A percentile compares a stretch with the other conserved stretches of the same genome.
These are phyloP conservation scores for Drosophila kanekoi DNA, from an alignment of 2,888 invertebrate species.

Conservation along the genomic window DNA sequence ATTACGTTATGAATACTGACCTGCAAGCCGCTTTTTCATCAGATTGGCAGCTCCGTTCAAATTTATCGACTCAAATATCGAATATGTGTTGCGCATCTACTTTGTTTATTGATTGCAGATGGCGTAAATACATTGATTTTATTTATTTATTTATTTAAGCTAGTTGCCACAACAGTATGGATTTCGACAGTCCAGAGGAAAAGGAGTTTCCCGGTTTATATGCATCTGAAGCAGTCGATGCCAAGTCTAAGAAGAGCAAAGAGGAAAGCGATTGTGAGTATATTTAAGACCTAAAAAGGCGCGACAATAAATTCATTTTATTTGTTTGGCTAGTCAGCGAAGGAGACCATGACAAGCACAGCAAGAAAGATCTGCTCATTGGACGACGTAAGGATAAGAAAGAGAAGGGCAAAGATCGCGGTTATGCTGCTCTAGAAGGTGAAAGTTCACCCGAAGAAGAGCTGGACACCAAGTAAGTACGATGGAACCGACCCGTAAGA, in stretches of 20 bases:
- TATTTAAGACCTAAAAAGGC: constrained; percentile 11
- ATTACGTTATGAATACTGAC: not conserved
- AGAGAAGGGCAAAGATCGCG: constrained; percentile 92
- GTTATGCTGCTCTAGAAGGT: constrained; percentile 96
- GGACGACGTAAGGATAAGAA: constrained; percentile 94
- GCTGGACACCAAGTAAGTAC: constrained; percentile 90
- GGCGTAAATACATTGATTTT: constrained; percentile 48
- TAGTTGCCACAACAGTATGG: constrained; percentile 69
- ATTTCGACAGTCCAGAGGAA: constrained; percentile 91
- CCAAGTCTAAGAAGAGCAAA: constrained; percentile 85
- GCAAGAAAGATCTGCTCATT: constrained; percentile 91
- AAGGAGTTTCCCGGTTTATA: constrained; percentile 96
- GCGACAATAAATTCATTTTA: constrained; percentile 33
- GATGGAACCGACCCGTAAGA: not conserved
- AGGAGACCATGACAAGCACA: constrained; percentile 91
- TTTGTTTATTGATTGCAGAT: constrained; percentile 60
- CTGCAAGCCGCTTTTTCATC: not conserved
- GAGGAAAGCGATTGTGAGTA: constrained; percentile 93
- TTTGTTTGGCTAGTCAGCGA: constrained; percentile 89
- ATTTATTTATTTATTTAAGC: constrained; percentile 37
- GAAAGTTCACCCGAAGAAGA: constrained; percentile 95
- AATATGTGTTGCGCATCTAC: constrained; percentile 7
- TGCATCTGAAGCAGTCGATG: constrained; percentile 89
- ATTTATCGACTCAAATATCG: constrained; percentile 17
- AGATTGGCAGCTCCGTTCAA: constrained; percentile 16